Conservation (phyloP, 2,113 vertebrate species). For the Pseudonaja textilis region DNA sequence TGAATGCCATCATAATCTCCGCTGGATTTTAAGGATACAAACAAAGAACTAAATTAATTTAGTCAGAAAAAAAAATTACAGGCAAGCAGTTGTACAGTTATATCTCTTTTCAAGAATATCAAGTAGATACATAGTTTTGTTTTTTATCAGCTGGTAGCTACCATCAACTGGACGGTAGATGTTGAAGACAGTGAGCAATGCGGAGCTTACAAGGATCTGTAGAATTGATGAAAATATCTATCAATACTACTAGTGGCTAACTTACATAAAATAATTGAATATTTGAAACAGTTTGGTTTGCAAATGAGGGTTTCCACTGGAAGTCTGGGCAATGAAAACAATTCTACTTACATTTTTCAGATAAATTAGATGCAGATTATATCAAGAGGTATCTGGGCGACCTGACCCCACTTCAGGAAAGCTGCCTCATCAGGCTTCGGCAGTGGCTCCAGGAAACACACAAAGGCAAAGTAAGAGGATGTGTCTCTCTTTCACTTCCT, state of each 20-base stretch:
- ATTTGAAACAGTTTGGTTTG: neutral
- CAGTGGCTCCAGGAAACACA: conserved; percentile 95
- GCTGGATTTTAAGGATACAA: neutral
- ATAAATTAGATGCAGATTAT: conserved; percentile 95
- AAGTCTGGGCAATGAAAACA: neutral
- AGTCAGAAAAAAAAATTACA: neutral
- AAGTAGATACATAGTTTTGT: neutral
- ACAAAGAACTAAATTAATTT: neutral
- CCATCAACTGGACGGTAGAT: too few species aligned
- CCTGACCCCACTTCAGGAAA: conserved; percentile 93
- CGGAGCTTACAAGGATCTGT: rapidly evolving
- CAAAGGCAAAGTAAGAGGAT: conserved; percentile 88
- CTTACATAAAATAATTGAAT: neutral
- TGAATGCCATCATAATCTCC: too few species aligned
- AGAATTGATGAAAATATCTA: neutral
- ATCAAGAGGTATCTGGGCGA: conserved; percentile 94
- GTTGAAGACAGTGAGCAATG: neutral
- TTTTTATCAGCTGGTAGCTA: neutral
- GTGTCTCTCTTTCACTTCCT: neutral
- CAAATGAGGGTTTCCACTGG: neutral
- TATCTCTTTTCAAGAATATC: neutral
- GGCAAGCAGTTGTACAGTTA: neutral
- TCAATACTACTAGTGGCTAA: neutral
- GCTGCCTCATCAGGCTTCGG: conserved; percentile 91
- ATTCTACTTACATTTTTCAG: conserved; percentile 60